A percentile compares a stretch with the other conserved stretches of the same genome.
phyloP scores from a whole-genome alignment of 2,888 invertebrate species.

The Polia nebulosa region DNA sequence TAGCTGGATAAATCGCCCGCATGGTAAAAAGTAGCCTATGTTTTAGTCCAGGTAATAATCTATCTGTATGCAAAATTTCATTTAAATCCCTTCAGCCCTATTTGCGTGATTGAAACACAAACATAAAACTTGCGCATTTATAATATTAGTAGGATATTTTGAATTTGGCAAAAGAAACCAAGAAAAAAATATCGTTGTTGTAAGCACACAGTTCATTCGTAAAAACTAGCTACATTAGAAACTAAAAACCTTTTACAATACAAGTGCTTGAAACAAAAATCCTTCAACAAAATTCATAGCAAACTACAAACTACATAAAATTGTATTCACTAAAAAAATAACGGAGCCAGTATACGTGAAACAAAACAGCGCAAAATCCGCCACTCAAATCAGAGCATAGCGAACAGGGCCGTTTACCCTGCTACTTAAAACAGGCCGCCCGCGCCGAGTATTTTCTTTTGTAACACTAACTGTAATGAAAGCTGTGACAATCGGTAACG shows the following conservation, averaged over 20 bases:
- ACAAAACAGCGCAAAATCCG: conserved; percentile 48
- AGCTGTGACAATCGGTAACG: conserved; percentile 60
- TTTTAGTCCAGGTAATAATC: no score
- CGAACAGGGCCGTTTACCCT: conserved; percentile 61
- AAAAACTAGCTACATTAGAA: conserved; percentile 1
- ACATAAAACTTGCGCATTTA: no score
- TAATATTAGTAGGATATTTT: not conserved
- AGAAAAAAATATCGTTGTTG: not conserved
- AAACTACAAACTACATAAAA: conserved; percentile 15
- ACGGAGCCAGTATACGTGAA: conserved; percentile 32
- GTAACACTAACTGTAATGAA: conserved; percentile 69
- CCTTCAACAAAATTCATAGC: conserved; percentile 10
- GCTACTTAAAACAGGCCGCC: conserved; percentile 62
- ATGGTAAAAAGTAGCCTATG: no score
- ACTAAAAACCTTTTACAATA: conserved; percentile 4
- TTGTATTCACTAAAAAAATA: conserved; percentile 42
- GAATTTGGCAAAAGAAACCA: not conserved
- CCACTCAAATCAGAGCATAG: conserved; percentile 59
- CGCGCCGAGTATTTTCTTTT: conserved; percentile 65
- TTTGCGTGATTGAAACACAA: no score
- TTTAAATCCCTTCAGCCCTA: no score
- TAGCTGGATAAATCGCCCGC: no score
- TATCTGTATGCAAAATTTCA: no score
- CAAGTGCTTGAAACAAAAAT: conserved; percentile 15
- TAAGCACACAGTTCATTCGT: not conserved